A percentile compares a stretch with the other conserved stretches of the same genome.
These are phyloP conservation scores for Plutella xylostella DNA, from an alignment of 2,888 invertebrate genomes.

Conservation along the genomic window DNA sequence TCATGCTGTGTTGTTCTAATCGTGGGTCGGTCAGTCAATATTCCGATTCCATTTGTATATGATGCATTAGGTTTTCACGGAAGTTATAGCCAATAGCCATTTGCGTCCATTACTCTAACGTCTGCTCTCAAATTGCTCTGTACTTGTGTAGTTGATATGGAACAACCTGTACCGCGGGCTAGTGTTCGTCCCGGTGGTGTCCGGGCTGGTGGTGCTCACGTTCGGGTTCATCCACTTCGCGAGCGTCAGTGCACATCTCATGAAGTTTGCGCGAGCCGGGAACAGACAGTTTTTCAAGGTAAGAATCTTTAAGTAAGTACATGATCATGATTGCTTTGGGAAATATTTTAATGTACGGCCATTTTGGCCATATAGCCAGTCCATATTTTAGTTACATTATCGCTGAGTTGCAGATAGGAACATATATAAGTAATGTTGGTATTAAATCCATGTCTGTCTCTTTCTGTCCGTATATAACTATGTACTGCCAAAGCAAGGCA, in stretches of 20 bases:
- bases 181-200: slow-evolving; percentile 37
- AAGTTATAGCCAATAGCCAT: not conserved
- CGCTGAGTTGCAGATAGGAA: not conserved
- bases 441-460: too few relatives aligned
- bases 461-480: too few relatives aligned
- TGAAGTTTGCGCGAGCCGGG: slow-evolving; percentile 32
- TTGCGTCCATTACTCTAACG: too few relatives aligned
- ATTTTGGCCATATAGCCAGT: not conserved
- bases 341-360: not conserved
- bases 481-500: too few relatives aligned
- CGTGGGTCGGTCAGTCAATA: too few relatives aligned
- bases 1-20: too few relatives aligned
- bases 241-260: slow-evolving; percentile 22
- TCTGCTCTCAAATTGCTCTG: too few relatives aligned
- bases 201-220: slow-evolving; percentile 30
- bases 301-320: too few relatives aligned
- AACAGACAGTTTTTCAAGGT: slow-evolving; percentile 37
- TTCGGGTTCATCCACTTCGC: slow-evolving; percentile 26
- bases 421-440: too few relatives aligned
- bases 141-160: slow-evolving; percentile 51
- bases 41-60: too few relatives aligned
- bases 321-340: not conserved
- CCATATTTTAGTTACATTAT: slow-evolving; percentile 1
- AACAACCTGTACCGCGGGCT: slow-evolving; percentile 45
- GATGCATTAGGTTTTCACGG: too few relatives aligned